Conservation (phyloP, 2,888 invertebrate species). For the Pantelozetes paolii region DNA sequence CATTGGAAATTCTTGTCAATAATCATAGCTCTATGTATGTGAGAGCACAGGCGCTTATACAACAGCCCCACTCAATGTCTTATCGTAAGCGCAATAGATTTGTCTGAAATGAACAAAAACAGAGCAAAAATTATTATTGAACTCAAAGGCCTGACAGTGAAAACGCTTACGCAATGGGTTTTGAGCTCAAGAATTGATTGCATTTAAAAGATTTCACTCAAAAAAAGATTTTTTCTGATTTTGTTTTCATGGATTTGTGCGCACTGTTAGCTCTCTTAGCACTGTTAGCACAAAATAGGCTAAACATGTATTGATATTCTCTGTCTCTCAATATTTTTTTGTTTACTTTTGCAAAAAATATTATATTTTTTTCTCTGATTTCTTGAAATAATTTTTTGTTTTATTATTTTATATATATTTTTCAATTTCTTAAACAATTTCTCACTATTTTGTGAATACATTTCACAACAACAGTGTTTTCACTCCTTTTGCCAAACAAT, state of each 20-base stretch:
- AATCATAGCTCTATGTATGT: not conserved
- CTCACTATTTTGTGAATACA: not conserved
- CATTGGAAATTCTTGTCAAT: slow-evolving; percentile 22
- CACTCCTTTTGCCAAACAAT: not conserved
- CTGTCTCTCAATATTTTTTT: not conserved
- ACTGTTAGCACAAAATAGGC: not conserved
- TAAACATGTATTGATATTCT: not conserved
- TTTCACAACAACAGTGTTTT: not conserved
- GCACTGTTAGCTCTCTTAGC: too few species aligned
- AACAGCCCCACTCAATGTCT: not conserved
- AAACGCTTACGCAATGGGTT: slow-evolving; percentile 11
- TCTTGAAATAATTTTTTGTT: not conserved
- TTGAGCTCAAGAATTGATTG: slow-evolving; percentile 18
- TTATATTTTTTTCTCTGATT: not conserved
- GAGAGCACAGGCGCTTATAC: not conserved
- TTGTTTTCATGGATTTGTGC: not conserved
- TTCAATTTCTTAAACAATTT: not conserved
- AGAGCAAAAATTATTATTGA: slow-evolving; percentile 8
- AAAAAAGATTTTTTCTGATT: slow-evolving; percentile 1
- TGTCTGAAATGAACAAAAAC: slow-evolving; percentile 3
- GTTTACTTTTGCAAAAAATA: not conserved
- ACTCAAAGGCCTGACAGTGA: not conserved
- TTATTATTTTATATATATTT: not conserved
- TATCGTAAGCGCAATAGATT: not conserved
- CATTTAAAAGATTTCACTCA: slow-evolving; percentile 22